A percentile compares a stretch with the other conserved stretches of the same genome.
These are phyloP conservation scores for Chlorospingus semifuscus DNA, from an alignment of 2,797 vertebrate genomes.

Conservation along the genomic window DNA sequence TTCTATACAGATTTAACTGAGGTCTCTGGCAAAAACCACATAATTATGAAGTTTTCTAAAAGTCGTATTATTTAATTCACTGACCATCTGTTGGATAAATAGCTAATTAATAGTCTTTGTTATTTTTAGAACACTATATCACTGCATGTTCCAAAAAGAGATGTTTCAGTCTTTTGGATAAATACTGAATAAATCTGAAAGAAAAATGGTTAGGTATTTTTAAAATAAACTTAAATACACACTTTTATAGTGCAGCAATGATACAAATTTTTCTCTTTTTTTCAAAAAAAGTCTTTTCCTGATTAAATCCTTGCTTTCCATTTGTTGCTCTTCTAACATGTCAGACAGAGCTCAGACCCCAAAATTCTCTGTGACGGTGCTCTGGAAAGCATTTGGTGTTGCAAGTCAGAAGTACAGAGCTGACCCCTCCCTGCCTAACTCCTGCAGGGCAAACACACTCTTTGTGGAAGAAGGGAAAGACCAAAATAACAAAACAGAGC, in stretches of 20 bases:
- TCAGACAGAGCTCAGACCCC: neutral
- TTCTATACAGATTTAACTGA: neutral
- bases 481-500: neutral
- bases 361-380: neutral
- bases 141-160: neutral
- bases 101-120: constrained; percentile 6
- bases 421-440: neutral
- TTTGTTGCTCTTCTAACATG: neutral
- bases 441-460: rapidly evolving
- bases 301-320: neutral
- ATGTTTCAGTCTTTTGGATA: neutral
- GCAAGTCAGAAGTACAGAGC: neutral
- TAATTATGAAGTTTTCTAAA: constrained; percentile 10
- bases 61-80: neutral
- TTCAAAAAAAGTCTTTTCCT: too few species aligned
- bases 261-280: neutral
- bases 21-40: neutral
- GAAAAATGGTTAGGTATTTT: neutral
- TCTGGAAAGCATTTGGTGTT: neutral
- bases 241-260: neutral
- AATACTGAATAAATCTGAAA: constrained; percentile 18
- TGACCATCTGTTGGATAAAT: neutral
- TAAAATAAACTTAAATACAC: neutral
- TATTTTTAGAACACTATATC: neutral
- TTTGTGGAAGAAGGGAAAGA: neutral